Conservation (phyloP, 2,113 vertebrate genomes). For the Bettongia penicillata region DNA sequence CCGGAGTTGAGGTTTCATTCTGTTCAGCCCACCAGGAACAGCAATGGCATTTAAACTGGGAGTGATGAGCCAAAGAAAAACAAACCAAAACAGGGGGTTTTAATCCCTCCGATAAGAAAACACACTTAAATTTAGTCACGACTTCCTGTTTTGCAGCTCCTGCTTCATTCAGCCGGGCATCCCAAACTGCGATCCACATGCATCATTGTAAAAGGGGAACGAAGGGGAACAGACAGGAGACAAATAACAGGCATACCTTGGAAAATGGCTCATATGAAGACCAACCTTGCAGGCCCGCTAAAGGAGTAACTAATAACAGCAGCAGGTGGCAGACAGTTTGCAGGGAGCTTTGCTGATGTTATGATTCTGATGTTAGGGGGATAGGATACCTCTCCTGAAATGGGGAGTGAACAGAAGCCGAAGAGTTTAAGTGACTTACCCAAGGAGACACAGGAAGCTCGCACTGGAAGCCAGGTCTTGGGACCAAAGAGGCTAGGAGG, state of each 20-base stretch:
- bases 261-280: constrained; percentile 51
- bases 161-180: constrained; percentile 61
- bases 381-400: neutral
- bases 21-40: constrained; percentile 36
- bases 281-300: constrained; percentile 58
- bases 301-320: neutral
- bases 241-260: constrained; percentile 4
- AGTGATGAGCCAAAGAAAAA: constrained; percentile 71
- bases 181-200: constrained; percentile 48
- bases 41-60: constrained; percentile 61
- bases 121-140: constrained; percentile 77
- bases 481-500: neutral
- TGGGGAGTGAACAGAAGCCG: neutral
- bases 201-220: constrained; percentile 47
- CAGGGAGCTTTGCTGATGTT: neutral
- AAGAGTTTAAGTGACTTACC: neutral
- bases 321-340: neutral
- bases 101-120: constrained; percentile 81
- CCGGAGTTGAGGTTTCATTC: neutral
- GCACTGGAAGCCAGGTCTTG: neutral
- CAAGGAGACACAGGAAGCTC: neutral
- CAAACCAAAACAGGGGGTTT: constrained; percentile 74
- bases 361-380: neutral
- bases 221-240: constrained; percentile 47
- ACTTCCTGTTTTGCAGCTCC: constrained; percentile 80